Base-by-base conservation (phyloP, 2,888 invertebrate species). In the Terebella lapidaria region DNA sequence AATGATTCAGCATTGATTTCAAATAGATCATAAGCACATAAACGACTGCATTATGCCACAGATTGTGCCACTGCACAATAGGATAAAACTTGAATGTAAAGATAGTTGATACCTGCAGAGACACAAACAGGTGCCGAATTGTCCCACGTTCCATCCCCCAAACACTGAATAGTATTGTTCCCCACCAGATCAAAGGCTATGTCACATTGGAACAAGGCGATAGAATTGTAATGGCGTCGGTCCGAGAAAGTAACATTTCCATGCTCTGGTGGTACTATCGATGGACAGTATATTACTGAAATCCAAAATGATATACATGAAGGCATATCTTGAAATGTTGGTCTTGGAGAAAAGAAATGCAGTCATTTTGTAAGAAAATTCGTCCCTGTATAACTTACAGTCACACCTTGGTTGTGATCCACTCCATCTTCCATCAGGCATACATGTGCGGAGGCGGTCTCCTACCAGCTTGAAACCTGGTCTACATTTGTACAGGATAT, bases 351-450 rank as follows among this genome's bases (percentile, higher is more conserved):
- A n/a, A n/a, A n/a, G n/a, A n/a, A n/a, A n/a, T n/a, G n/a, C n/a
- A n/a, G n/a, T n/a, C n/a, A n/a, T n/a, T 35, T 35, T 15, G n/a
- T 35, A 35, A n/a, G 42, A 35, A 15, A 35, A 35, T n/a, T 35
- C 10, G 42, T 35, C 42, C 42, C n/a, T n/a, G n/a, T n/a, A n/a
- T 26, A 20, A 46, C 60, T 58, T 47, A 61, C 61, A 18, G 20
- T 55, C 57, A 28, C 63, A 63, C 42, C 47, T 47, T 15, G 63
- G 60, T 45, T 47, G 15, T 24, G 4, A 15, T 27, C 59, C 57
- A 24, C 58, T 67, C 74, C 74, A 74, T 1, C 57, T 62, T 1
- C 71, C 70, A 56, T 69, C 62, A 1, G 69, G 28, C 28, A 60
- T 42, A 57, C 75, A 75, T 20, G 63, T 65, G 35, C 67, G 47